Evolutionary conservation across 2,888 invertebrate species (phyloP).

Genomic region (Ptilodon capucinus): DNA sequence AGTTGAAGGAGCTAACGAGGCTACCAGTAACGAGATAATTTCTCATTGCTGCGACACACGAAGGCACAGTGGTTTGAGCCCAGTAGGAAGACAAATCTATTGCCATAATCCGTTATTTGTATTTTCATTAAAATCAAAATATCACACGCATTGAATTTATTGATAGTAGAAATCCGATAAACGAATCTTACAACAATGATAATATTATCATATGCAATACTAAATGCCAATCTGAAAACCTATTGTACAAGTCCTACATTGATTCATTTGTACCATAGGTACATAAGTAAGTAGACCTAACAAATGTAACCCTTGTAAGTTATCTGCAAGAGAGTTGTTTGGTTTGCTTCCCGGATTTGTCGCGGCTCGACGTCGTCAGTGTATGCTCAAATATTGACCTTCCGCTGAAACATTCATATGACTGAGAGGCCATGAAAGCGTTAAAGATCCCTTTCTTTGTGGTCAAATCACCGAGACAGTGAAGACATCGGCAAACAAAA

Average conservation of each 20-base stretch:
- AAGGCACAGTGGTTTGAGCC: no score
- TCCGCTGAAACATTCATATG: conserved; percentile 10
- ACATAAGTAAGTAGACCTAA: neutral
- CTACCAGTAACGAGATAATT: no score
- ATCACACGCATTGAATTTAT: no score
- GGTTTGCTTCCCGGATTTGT: conserved; percentile 40
- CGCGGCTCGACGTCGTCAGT: conserved; percentile 1
- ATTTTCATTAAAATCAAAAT: no score
- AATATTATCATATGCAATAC: no score
- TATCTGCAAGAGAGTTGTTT: conserved; percentile 41
- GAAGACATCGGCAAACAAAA: conserved; percentile 5
- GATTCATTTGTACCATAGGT: neutral
- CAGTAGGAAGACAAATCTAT: no score
- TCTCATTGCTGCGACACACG: no score
- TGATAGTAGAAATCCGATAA: no score
- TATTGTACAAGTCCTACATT: neutral
- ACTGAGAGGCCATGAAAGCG: conserved; percentile 4
- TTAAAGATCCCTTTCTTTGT: conserved; percentile 6
- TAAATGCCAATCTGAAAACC: no score
- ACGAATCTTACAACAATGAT: no score
- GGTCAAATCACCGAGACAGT: conserved; percentile 3
- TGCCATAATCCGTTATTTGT: no score
- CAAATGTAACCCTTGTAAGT: conserved; percentile 33
- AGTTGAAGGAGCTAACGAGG: no score
- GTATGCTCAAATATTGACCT: conserved; percentile 14